phyloP scores from a whole-genome alignment of 2,113 vertebrate genomes.

The Camelus bactrianus region DNA sequence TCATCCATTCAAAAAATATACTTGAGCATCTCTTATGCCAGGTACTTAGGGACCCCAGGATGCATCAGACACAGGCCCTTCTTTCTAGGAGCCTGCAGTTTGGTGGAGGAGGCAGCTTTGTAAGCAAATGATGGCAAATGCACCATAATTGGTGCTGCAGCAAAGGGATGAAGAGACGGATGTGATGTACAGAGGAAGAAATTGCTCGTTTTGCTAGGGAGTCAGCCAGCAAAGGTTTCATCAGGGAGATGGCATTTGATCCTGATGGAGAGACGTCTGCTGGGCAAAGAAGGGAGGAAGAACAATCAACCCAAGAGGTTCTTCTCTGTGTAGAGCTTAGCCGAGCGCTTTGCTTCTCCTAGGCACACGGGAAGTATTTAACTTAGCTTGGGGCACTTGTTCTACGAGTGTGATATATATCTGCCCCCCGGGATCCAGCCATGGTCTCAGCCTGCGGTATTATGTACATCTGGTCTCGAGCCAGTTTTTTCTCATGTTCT shows the following conservation, averaged over 20 bases:
- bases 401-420: not conserved
- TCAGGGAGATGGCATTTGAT: not conserved
- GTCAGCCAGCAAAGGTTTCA: not conserved
- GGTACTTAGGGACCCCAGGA: not conserved
- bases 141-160: not conserved
- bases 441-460: not conserved
- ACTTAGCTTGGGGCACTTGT: not conserved
- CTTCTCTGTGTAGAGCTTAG: not conserved
- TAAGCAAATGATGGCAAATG: not conserved
- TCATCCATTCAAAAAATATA: conserved; percentile 37
- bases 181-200: not conserved
- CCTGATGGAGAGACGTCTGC: not conserved
- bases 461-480: not conserved
- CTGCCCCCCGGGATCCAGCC: not conserved
- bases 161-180: not conserved
- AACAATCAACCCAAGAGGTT: not conserved
- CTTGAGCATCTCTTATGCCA: not conserved
- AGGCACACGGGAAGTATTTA: not conserved
- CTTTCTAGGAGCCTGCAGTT: not conserved
- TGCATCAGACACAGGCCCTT: not conserved
- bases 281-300: not conserved
- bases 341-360: not conserved
- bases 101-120: not conserved
- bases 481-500: not conserved
- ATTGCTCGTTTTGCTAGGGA: not conserved